Evolutionary conservation across 2,797 vertebrate species (phyloP), one percentile per base, ranked within the genome.

Genomic region (Cyclura pinguis): DNA sequence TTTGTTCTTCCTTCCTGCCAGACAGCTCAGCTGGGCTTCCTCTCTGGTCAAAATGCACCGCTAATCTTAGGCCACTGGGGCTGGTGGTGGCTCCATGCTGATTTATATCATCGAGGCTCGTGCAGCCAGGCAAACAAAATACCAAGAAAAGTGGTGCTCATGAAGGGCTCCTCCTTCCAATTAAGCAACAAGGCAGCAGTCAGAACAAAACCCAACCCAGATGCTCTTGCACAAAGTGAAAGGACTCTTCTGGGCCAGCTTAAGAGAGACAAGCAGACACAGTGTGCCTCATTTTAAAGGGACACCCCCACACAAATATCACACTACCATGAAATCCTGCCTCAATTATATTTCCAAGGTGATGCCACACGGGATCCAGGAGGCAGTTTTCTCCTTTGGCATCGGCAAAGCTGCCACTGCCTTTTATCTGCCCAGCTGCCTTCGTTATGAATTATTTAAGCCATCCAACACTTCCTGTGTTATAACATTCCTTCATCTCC

Each of bases 401-500:
- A 35, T 10, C 18, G 4, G 8, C 22, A 74, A 42, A 84, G 80
- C 1, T 38, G 47, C 2, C 92, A 14, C 29, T 73, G 47, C 62
- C 81, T 88, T 85, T 80, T 13, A 67, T 5, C 93, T 74, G 88
- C 59, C 42, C 5, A 88, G 59, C 13, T 72, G 89, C 81, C 27
- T 69, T 62, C 16, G 22, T 55, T 72, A 47, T 35, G 38, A 62
- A 85, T 74, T 50, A 13, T 78, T 32, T 1, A 13, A 77, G 80
- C 89, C 55, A 0, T 64, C 77, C 69, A 69, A 38, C 0, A 1
- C 24, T 89, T 38, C 47, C 52, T 55, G 87, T 13, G 85, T 69
- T 22, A 76, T 76, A 52, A 7, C n/a, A 42, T 90, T 3, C 50
- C 62, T 72, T 73, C 86, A 55, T 18, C 14, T 3, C 55, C 42